Percentiles rank a stretch among this genome's conserved stretches.
phyloP scores from a whole-genome alignment of 2,888 invertebrate species.

The Odontomyia ornata region DNA sequence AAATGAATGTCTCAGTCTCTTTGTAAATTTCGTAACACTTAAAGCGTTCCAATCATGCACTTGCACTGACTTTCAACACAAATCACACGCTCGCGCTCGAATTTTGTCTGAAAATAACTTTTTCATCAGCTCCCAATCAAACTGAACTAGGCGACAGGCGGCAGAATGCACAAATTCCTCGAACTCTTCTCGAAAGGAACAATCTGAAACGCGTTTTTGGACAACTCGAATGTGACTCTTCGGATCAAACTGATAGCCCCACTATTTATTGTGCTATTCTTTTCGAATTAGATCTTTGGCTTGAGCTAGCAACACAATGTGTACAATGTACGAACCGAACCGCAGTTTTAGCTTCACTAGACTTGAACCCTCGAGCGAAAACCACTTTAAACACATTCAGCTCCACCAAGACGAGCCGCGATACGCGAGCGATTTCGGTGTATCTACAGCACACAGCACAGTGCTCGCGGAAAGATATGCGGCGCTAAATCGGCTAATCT shows the following conservation, averaged over 20 bases:
- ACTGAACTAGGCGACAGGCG: too few species aligned
- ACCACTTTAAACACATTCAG: slow-evolving; percentile 6
- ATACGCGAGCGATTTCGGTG: neutral
- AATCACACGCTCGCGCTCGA: too few species aligned
- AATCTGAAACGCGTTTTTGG: too few species aligned
- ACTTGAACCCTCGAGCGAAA: neutral
- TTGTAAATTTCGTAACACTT: too few species aligned
- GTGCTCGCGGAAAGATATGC: neutral
- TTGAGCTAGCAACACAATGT: neutral
- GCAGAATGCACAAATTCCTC: too few species aligned
- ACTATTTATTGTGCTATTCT: slow-evolving; percentile 4
- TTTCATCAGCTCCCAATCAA: too few species aligned
- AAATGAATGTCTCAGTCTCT: too few species aligned
- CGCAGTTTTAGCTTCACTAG: slow-evolving; percentile 27
- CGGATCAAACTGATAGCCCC: neutral
- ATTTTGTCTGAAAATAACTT: too few species aligned
- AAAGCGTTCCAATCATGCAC: too few species aligned
- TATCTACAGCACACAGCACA: neutral
- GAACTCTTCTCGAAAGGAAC: too few species aligned
- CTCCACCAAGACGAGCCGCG: neutral
- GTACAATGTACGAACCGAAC: slow-evolving; percentile 3
- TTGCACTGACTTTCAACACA: too few species aligned
- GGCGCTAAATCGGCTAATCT: slow-evolving; percentile 9
- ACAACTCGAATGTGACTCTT: slow-evolving; percentile 3
- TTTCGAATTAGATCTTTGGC: neutral